phyloP scores from a whole-genome alignment of 2,113 vertebrate species.

The Neomonachus schauinslandi region DNA sequence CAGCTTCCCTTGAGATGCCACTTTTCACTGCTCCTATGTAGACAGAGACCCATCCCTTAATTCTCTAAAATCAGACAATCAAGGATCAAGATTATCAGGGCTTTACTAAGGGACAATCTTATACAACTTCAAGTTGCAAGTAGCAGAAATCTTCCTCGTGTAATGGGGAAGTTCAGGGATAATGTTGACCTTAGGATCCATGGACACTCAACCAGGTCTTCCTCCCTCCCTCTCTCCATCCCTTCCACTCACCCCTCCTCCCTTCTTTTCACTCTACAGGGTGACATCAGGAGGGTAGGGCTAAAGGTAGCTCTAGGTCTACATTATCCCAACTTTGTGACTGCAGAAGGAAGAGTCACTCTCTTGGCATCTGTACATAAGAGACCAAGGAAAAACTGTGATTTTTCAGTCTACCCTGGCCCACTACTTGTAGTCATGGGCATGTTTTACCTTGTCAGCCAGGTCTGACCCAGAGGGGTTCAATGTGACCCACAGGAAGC shows the following conservation, averaged over 20 bases:
- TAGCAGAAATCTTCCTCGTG: background rate
- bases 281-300: background rate
- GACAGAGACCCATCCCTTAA: background rate
- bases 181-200: background rate
- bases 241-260: background rate
- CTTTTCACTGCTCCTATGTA: background rate
- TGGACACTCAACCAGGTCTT: background rate
- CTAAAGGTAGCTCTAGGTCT: background rate
- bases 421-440: too few relatives aligned
- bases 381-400: background rate
- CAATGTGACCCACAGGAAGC: background rate
- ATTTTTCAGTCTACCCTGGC: background rate
- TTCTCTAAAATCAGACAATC: background rate
- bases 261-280: background rate
- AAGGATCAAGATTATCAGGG: background rate
- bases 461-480: background rate
- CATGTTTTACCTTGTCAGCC: background rate
- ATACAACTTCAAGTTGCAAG: background rate
- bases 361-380: background rate
- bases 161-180: background rate
- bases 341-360: background rate
- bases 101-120: background rate
- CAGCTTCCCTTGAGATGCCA: background rate
- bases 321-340: background rate
- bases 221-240: too few relatives aligned